Percentiles rank a stretch among this genome's conserved stretches.
Evolutionary conservation across 2,888 invertebrate species (phyloP).

Genomic region (Dermolepida albohirtum): DNA sequence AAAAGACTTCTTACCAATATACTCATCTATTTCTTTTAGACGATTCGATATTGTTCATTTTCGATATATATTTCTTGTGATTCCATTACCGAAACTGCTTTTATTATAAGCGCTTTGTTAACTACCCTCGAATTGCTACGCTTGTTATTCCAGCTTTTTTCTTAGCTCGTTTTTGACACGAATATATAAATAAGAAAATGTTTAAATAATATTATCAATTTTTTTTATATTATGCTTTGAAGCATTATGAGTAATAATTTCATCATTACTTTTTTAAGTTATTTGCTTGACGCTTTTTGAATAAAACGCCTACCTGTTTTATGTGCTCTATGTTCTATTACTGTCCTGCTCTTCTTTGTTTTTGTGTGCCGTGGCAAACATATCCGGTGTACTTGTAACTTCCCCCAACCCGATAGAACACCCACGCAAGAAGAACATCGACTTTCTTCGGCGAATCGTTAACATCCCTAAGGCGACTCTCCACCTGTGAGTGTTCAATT

Average conservation of each 20-base stretch:
- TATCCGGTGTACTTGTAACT: slow-evolving; percentile 15
- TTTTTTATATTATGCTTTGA: not conserved
- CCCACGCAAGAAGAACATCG: slow-evolving; percentile 62
- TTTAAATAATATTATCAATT: not conserved
- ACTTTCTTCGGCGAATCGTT: slow-evolving; percentile 59
- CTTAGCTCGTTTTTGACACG: too few relatives aligned
- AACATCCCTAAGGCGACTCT: slow-evolving; percentile 61
- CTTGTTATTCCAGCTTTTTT: too few relatives aligned
- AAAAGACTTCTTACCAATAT: too few relatives aligned
- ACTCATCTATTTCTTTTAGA: too few relatives aligned
- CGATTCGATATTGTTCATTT: too few relatives aligned
- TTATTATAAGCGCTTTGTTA: too few relatives aligned
- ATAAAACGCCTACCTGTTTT: not conserved
- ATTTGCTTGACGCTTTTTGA: not conserved
- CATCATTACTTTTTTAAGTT: not conserved
- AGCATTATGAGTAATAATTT: not conserved
- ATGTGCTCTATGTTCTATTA: slow-evolving; percentile 33
- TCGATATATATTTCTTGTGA: too few relatives aligned
- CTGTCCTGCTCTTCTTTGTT: slow-evolving; percentile 40
- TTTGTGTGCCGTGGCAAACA: slow-evolving; percentile 14
- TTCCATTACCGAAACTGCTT: too few relatives aligned
- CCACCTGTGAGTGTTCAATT: slow-evolving; percentile 43
- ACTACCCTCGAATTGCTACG: too few relatives aligned
- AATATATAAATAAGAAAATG: not conserved
- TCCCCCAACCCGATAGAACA: slow-evolving; percentile 53